Evolutionary conservation across 35 echinoderm and acorn worm genomes (phyloP).

Genomic region (Ophioderma brevispina): DNA sequence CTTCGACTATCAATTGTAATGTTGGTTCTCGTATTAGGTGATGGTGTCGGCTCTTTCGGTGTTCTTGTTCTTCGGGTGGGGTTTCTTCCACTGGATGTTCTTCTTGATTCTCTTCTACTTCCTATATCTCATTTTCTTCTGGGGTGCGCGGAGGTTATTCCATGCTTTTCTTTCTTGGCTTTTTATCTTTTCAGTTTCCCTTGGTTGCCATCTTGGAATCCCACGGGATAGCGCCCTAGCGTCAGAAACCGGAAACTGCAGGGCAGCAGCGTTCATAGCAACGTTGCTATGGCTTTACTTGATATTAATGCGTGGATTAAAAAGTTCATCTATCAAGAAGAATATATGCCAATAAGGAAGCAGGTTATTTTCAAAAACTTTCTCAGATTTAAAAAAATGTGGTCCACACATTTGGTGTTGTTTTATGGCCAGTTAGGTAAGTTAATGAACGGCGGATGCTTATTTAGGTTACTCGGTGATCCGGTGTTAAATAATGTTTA

Average conservation of each 20-base stretch:
- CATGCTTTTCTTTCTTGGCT: conserved; percentile 96
- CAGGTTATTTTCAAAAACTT: neutral
- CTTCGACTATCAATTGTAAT: conserved; percentile 94
- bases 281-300: conserved; percentile 48
- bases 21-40: conserved; percentile 94
- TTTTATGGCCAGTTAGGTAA: no score
- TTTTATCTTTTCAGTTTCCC: conserved; percentile 85
- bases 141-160: conserved; percentile 81
- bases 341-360: neutral
- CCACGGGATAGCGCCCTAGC: conserved; percentile 37
- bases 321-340: neutral
- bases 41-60: conserved; percentile 84
- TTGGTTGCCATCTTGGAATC: conserved; percentile 82
- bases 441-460: neutral
- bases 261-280: conserved; percentile 12
- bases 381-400: no score
- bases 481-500: no score
- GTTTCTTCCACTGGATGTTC: conserved; percentile 54
- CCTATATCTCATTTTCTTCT: conserved; percentile 84
- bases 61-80: conserved; percentile 67
- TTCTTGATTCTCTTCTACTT: conserved; percentile 72
- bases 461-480: conserved; percentile 19
- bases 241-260: neutral
- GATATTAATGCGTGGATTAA: neutral
- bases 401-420: no score